Conservation (phyloP, 2,113 vertebrate species). For the Ondatra zibethicus region DNA sequence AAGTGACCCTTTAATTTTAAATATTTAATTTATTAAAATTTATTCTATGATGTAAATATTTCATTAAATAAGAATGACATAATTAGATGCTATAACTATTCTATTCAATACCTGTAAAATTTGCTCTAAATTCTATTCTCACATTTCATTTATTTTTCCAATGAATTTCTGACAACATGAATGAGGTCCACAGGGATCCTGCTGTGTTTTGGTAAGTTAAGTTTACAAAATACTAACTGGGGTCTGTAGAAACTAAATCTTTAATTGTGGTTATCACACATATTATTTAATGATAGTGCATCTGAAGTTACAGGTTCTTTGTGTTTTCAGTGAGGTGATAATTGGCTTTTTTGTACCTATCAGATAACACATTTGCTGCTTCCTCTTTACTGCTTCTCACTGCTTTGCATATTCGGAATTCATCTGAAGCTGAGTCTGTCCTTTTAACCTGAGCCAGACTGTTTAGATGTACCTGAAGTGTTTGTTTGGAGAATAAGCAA, state of each 20-base stretch:
- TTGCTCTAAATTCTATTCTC: conserved; percentile 67
- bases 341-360: conserved; percentile 48
- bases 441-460: not conserved
- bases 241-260: conserved; percentile 62
- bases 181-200: conserved; percentile 52
- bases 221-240: conserved; percentile 31
- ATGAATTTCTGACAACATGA: conserved; percentile 59
- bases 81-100: conserved; percentile 10
- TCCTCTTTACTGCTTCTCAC: conserved; percentile 23
- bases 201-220: conserved; percentile 64
- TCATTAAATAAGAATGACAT: not conserved
- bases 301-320: not conserved
- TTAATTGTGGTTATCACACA: conserved; percentile 56
- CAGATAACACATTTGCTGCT: not conserved
- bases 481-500: not conserved
- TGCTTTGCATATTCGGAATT: not conserved
- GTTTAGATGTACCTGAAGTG: not conserved
- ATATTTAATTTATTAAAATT: conserved; percentile 23
- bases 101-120: conserved; percentile 66
- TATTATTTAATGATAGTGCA: conserved; percentile 43
- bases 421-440: not conserved
- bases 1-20: conserved; percentile 22
- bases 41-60: conserved; percentile 3
- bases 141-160: conserved; percentile 71
- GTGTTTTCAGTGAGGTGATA: conserved; percentile 59